Percentiles rank a stretch among this genome's conserved stretches.
Conservation (phyloP, 1,140 invertebrate species). For the Aricia agestis region DNA sequence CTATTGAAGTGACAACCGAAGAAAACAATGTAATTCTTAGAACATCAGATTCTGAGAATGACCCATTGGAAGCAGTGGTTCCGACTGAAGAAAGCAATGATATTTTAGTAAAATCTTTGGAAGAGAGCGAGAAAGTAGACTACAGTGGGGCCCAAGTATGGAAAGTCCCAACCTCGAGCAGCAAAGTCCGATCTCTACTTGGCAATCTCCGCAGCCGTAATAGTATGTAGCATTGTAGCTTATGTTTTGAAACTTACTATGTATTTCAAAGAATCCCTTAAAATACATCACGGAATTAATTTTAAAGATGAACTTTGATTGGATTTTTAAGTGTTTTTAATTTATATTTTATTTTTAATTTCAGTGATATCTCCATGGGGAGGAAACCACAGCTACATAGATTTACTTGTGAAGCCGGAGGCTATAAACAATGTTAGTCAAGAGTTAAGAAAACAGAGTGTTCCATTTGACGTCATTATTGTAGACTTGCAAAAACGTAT, state of each 20-base stretch:
- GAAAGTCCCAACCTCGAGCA: constrained; percentile 72
- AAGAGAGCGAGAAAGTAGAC: constrained; percentile 51
- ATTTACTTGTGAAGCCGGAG: constrained; percentile 80
- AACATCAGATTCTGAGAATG: background rate
- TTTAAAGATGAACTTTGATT: too few species aligned
- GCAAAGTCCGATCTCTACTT: constrained; percentile 46
- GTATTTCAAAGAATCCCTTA: background rate
- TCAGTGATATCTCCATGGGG: constrained; percentile 83
- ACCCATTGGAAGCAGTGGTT: background rate
- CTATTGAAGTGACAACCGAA: constrained; percentile 27
- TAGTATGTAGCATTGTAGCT: constrained; percentile 54
- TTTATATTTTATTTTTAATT: constrained; percentile 28
- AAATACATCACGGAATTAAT: too few species aligned
- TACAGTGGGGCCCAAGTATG: constrained; percentile 78
- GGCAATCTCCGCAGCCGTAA: constrained; percentile 51
- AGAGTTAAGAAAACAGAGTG: constrained; percentile 74
- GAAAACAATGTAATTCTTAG: background rate
- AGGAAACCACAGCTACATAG: constrained; percentile 80
- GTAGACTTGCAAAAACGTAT: constrained; percentile 86
- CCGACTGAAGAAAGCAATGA: background rate
- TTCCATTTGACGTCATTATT: constrained; percentile 82
- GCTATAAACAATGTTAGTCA: constrained; percentile 75
- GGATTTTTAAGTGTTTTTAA: background rate
- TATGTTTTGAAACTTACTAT: too few species aligned
- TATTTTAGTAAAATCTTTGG: constrained; percentile 24